Base-by-base conservation (phyloP, 2,888 invertebrate species). In the Eulithis prunata region DNA sequence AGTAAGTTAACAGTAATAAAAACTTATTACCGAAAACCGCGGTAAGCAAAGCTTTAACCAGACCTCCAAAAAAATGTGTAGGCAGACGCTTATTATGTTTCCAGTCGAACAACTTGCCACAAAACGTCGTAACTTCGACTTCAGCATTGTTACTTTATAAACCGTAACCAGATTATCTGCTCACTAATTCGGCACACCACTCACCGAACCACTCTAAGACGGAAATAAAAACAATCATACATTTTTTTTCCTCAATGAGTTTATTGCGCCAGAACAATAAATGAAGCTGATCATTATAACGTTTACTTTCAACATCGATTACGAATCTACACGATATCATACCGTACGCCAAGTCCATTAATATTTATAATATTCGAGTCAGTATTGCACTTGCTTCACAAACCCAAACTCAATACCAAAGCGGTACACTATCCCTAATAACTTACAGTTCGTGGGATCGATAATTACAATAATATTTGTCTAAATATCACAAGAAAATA, bases 401-500 rank as follows among this genome's bases (percentile, higher is more conserved):
- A 80, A 83, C 87, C 82, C 81, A 85, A 84, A 85, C 83, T 82
- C 84, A 75, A 83, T 79, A 86, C 85, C 88, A 82, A 86, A 89
- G 87, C 90, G 85, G 82, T 79, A 80, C 62, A 70, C 81, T 85
- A 85, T 88, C 90, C 91, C 90, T 87, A 85, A 79, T 87, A 91
- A 91, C 91, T 91, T 91, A 91, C 81, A 91, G 91, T 91, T 91
- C 90, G 88, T 89, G 92, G 92, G 91, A 89, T 87, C 86, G 78
- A 86, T 86, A 79, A 86, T 91, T 89, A 90, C 84, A 83, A 90
- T 90, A 82, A 88, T 91, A 91, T 89, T 93, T 91, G 88, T 92
- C 92, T 93, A 93, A 89, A 92, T 93, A 93, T 93, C 93, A 93
- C 93, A 93, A 93, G 91, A 88, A 91, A 91, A 91, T 92, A 92